Base-by-base conservation (phyloP, 2,113 vertebrate species). In the Passer montanus region DNA sequence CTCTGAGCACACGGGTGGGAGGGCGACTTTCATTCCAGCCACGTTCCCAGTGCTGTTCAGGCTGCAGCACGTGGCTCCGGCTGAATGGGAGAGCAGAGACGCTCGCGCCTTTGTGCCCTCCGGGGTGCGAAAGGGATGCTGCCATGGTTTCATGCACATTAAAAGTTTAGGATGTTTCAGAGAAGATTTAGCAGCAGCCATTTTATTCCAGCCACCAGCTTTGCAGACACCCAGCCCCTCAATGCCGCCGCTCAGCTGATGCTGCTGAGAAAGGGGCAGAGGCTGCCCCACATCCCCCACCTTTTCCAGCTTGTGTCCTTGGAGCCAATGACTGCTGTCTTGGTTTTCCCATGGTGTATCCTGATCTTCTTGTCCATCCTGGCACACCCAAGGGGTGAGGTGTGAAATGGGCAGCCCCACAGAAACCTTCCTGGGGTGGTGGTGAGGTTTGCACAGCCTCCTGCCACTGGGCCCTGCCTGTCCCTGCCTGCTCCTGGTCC, bases 11-110 rank as follows among this genome's bases (percentile, higher is more conserved):
- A 53, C 10, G 11, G 67, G 95, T 94, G 90, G 85, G 75, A 77
- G 82, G 72, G 94, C 53, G 1, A 60, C 94, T 97, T 97, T 94
- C 91, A 96, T 97, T 97, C 96, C 94, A 97, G 91, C 95, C 95
- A 97, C 94, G 92, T 96, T 52, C 93, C 95, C 27, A 37, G 84
- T 4, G 28, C 90, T 88, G 92, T 30, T 96, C 93, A 96, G 93
- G 83, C 94, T 67, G 90, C 70, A 20, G 94, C 94, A 95, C 76
- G 72, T 86, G 97, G 95, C 96, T 94, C 83, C 0, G 2, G 89
- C 95, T 90, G 93, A 88, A 89, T 60, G 94, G 70, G 92, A 87
- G 93, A 91, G 84, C 55, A 75, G 72, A 93, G 95, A 35, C 4
- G 81, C 87, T 76, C 20, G 52, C 77, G 95, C 88, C 90, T 97